Evolutionary conservation across 2,797 vertebrate genomes (phyloP), one percentile per base, ranked within the genome.

Genomic region (Lycodopsis pacificus): DNA sequence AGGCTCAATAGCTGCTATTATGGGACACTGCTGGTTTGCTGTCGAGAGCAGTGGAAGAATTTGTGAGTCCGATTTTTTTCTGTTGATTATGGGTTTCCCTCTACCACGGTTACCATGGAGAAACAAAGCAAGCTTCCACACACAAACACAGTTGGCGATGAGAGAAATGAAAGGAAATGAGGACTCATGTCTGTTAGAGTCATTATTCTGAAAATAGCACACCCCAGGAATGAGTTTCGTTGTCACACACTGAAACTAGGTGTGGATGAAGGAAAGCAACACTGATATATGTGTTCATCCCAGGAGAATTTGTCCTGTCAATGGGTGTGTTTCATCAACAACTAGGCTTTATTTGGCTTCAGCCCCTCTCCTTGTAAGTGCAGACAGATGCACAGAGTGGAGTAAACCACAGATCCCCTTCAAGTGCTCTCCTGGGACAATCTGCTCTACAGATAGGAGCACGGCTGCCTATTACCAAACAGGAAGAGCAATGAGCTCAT

Each of bases 71-170:
- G 64, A 85, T 87, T 89, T 68, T 70, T 46, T 71, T 86, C 74
- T 72, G 83, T 79, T 90, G 89, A 91, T 92, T 89, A 75, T 6
- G 84, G 93, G 89, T 84, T 95, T 92, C 82, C 89, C 88, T 89
- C 77, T 34, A 49, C 67, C 61, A 19, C 73, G 0, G 88, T 95
- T 91, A 48, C 95, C 88, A 84, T 80, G 86, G 93, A 46, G 79
- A 54, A 93, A 71, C 3, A 27, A 76, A 66, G 73, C 74, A 74
- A 77, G 73, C 76, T 61, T 54, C 90, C 81, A 85, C 88, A 94
- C 82, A 90, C 85, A 94, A 92, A 92, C 74, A 84, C 44, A 65
- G 62, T 74, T 65, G 46, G 86, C 20, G 80, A 69, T 61, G 76
- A 80, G 73, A 82, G 66, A 91, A 88, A 88, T 82, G 73, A 83